Conservation (phyloP, 1,140 invertebrate species). For the Macrotrachela quadricornifera region DNA sequence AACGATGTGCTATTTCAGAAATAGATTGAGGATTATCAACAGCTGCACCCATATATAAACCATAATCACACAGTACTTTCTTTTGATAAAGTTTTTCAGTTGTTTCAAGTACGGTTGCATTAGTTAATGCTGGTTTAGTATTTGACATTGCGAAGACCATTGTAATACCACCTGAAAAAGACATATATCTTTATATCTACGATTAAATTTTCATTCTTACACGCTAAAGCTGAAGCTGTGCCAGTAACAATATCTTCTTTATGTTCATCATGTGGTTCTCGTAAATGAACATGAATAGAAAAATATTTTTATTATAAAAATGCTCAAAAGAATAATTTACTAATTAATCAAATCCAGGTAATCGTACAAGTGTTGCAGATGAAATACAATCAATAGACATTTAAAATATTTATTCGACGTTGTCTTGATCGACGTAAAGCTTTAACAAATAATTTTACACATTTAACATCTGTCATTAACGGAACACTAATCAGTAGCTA, state of each 20-base stretch:
- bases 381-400: slow-evolving; percentile 66
- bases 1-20: slow-evolving; percentile 46
- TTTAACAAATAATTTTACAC: slow-evolving; percentile 86
- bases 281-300: slow-evolving; percentile 70
- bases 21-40: slow-evolving; percentile 51
- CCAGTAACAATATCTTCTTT: slow-evolving; percentile 88
- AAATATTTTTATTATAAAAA: too few species aligned
- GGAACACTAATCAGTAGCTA: slow-evolving; percentile 95
- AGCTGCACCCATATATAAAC: slow-evolving; percentile 73
- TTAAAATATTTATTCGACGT: slow-evolving; percentile 43
- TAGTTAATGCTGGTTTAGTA: slow-evolving; percentile 69
- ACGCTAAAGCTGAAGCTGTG: slow-evolving; percentile 82
- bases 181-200: background rate
- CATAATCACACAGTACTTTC: slow-evolving; percentile 76
- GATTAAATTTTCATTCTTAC: too few species aligned
- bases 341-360: slow-evolving; percentile 44
- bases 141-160: slow-evolving; percentile 94
- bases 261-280: slow-evolving; percentile 80
- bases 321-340: too few species aligned
- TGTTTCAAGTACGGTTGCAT: slow-evolving; percentile 49
- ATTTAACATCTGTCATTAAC: slow-evolving; percentile 91
- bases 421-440: slow-evolving; percentile 50
- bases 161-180: slow-evolving; percentile 72
- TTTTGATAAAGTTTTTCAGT: slow-evolving; percentile 47
- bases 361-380: slow-evolving; percentile 56